Conservation (phyloP, 2,888 invertebrate genomes). For the Allophyes oxyacanthae region DNA sequence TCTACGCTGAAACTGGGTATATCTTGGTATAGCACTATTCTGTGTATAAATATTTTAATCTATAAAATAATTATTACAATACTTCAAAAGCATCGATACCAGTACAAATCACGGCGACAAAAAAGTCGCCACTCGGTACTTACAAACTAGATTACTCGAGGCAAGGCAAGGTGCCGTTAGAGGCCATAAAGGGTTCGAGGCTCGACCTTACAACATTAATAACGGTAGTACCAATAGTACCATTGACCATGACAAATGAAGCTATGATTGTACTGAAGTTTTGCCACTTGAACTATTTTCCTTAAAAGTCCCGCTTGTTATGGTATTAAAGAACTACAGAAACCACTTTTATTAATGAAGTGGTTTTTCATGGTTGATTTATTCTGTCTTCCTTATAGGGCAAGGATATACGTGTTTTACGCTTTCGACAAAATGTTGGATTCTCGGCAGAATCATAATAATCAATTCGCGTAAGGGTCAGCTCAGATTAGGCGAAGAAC, state of each 20-base stretch:
- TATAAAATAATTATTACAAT: background rate
- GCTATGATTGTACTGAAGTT: slow-evolving; percentile 8
- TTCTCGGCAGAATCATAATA: background rate
- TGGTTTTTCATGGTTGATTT: background rate
- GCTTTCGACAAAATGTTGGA: background rate
- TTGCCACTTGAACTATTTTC: slow-evolving; percentile 14
- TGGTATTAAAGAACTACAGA: background rate
- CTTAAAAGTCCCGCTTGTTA: slow-evolving; percentile 1
- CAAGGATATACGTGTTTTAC: background rate
- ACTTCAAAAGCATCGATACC: background rate
- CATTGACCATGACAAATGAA: slow-evolving; percentile 54
- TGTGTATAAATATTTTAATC: too few species aligned
- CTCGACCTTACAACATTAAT: slow-evolving; percentile 60
- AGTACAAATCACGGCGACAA: slow-evolving; percentile 21
- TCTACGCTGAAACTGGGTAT: too few species aligned
- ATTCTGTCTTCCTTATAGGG: background rate
- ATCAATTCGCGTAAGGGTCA: background rate
- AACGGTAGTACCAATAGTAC: slow-evolving; percentile 52
- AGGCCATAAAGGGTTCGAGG: slow-evolving; percentile 65
- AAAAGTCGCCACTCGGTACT: slow-evolving; percentile 29
- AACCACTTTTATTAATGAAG: background rate
- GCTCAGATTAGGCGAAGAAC: too few species aligned
- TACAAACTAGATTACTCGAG: slow-evolving; percentile 55
- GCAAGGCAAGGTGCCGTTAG: slow-evolving; percentile 56
- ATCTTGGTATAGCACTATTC: too few species aligned